phyloP scores from a whole-genome alignment of 1,140 invertebrate genomes.

The Diploscapter pachys region DNA sequence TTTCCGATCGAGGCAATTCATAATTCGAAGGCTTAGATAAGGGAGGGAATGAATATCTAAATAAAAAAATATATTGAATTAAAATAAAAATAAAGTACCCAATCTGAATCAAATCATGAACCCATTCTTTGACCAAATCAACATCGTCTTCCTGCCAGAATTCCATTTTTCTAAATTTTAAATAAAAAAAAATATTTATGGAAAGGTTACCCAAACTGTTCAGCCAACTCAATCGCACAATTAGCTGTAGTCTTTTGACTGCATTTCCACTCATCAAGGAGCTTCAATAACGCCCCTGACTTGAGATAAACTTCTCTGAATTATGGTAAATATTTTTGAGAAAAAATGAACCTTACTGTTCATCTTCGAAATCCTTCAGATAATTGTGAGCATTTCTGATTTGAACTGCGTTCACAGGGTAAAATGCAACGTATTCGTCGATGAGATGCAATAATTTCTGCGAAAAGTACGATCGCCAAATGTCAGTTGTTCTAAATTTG shows the following conservation, averaged over 20 bases:
- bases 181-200: not conserved
- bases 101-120: not conserved
- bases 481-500: slow-evolving; percentile 33
- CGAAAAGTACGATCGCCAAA: slow-evolving; percentile 35
- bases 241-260: not conserved
- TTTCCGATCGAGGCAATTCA: no score
- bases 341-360: slow-evolving; percentile 3
- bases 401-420: slow-evolving; percentile 35
- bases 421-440: slow-evolving; percentile 31
- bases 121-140: not conserved
- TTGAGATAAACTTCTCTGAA: slow-evolving; percentile 11
- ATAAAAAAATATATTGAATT: not conserved
- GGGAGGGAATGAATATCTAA: no score
- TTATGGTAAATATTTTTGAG: slow-evolving; percentile 21
- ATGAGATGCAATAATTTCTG: slow-evolving; percentile 40
- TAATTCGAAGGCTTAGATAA: no score
- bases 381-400: slow-evolving; percentile 34
- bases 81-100: not conserved
- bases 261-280: slow-evolving; percentile 21
- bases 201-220: slow-evolving; percentile 1
- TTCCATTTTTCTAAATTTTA: not conserved
- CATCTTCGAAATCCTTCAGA: slow-evolving; percentile 36
- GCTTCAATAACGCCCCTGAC: slow-evolving; percentile 11
- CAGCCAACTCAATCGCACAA: not conserved
- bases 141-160: not conserved